Evolutionary conservation across 1,140 invertebrate genomes (phyloP).

Genomic region (Ooceraea biroi): DNA sequence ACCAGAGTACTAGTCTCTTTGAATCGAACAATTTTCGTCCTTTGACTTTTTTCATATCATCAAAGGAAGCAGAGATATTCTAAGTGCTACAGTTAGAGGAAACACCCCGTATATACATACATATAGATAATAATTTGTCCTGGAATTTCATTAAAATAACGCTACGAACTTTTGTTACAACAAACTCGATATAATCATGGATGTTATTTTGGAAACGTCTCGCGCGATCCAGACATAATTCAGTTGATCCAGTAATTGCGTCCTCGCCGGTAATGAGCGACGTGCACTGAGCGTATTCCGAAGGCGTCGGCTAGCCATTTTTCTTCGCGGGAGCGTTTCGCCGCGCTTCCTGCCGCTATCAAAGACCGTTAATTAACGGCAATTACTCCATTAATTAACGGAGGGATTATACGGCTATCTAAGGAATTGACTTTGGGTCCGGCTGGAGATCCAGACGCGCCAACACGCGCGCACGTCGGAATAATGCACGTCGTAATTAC

Average conservation of each 20-base stretch:
- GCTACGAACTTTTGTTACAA: too few relatives aligned
- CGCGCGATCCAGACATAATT: neutral
- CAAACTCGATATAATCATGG: slow-evolving; percentile 7
- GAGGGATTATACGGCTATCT: slow-evolving; percentile 25
- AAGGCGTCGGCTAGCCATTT: neutral
- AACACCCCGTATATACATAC: too few relatives aligned
- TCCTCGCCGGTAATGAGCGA: slow-evolving; percentile 6
- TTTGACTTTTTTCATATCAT: too few relatives aligned
- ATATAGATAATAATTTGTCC: too few relatives aligned
- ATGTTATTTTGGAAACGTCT: slow-evolving; percentile 7
- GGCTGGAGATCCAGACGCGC: neutral
- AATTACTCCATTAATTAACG: slow-evolving; percentile 53
- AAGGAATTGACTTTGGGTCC: slow-evolving; percentile 9
- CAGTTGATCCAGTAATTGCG: slow-evolving; percentile 18
- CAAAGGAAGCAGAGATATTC: too few relatives aligned
- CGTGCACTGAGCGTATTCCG: neutral
- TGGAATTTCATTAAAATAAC: too few relatives aligned
- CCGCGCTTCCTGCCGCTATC: neutral
- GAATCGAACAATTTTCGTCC: too few relatives aligned
- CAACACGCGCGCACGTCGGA: neutral
- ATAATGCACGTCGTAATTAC: slow-evolving; percentile 21
- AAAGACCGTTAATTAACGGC: slow-evolving; percentile 29
- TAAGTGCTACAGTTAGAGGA: too few relatives aligned
- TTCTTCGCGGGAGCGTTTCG: neutral
- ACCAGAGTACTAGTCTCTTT: too few relatives aligned